A percentile compares a stretch with the other conserved stretches of the same genome.
These are phyloP conservation scores for Cyprinella venusta DNA, from an alignment of 2,797 vertebrate species.

Conservation along the genomic window DNA sequence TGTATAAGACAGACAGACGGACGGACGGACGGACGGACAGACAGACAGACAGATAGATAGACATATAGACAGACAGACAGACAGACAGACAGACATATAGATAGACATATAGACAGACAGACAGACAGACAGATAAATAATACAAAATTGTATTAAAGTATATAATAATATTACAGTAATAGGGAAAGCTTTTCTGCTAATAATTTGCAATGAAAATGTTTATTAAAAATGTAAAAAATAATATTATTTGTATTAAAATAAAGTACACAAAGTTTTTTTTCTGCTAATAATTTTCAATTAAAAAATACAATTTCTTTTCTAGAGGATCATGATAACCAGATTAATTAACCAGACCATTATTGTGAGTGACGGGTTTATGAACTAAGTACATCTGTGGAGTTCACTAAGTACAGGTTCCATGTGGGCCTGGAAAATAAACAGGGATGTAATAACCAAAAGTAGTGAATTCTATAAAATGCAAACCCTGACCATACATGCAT, in stretches of 20 bases:
- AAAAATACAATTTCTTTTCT: neutral
- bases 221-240: neutral
- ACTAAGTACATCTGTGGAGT: neutral
- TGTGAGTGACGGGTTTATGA: neutral
- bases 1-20: neutral
- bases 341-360: neutral
- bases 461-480: neutral
- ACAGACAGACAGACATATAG: too few relatives aligned
- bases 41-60: too few relatives aligned
- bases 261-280: too few relatives aligned
- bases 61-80: too few relatives aligned
- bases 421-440: neutral
- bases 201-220: neutral
- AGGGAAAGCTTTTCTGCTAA: neutral
- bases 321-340: neutral
- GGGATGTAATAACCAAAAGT: neutral
- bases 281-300: too few relatives aligned
- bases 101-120: rapidly evolving
- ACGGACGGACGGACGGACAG: too few relatives aligned
- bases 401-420: neutral
- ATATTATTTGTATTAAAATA: neutral
- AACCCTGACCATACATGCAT: neutral
- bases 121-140: too few relatives aligned
- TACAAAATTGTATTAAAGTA: neutral
- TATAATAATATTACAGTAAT: neutral